Evolutionary conservation across 2,888 invertebrate genomes (phyloP).

Genomic region (Flexamia atlantica): DNA sequence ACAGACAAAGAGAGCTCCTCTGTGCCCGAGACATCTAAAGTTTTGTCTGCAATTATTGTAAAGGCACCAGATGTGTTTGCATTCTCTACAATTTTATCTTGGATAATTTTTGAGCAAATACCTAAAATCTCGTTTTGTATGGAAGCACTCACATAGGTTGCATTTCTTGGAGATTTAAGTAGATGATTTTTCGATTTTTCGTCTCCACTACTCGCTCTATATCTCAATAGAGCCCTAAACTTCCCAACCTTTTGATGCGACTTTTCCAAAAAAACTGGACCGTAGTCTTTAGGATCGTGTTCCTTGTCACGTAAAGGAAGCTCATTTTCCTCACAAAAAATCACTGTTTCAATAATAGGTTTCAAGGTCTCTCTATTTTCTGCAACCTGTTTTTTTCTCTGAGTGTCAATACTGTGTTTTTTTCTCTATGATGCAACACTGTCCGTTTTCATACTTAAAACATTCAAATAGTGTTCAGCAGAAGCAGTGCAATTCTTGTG

Average conservation of each 20-base stretch:
- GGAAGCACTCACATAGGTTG: slow-evolving; percentile 10
- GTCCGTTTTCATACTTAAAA: slow-evolving; percentile 33
- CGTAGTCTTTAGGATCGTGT: slow-evolving; percentile 46
- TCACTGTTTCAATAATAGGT: slow-evolving; percentile 48
- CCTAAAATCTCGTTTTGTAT: slow-evolving; percentile 45
- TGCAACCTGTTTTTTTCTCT: neutral
- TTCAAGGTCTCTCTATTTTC: slow-evolving; percentile 29
- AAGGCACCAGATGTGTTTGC: slow-evolving; percentile 8
- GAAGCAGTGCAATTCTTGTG: neutral
- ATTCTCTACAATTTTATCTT: slow-evolving; percentile 4
- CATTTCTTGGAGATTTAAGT: slow-evolving; percentile 22
- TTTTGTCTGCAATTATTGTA: slow-evolving; percentile 18
- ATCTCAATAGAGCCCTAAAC: slow-evolving; percentile 54
- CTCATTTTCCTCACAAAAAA: slow-evolving; percentile 60
- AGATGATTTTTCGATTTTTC: slow-evolving; percentile 41
- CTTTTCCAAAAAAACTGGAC: slow-evolving; percentile 56
- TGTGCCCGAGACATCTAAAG: neutral
- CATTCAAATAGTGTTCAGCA: slow-evolving; percentile 48
- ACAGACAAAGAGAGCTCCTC: slow-evolving; percentile 21
- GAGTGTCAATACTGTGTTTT: slow-evolving; percentile 15
- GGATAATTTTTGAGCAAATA: slow-evolving; percentile 4
- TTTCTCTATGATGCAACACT: slow-evolving; percentile 1
- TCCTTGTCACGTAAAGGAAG: slow-evolving; percentile 33
- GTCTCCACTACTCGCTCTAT: slow-evolving; percentile 45
- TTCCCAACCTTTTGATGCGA: slow-evolving; percentile 61